Conservation (phyloP, 2,113 vertebrate species). For the Callospermophilus lateralis region DNA sequence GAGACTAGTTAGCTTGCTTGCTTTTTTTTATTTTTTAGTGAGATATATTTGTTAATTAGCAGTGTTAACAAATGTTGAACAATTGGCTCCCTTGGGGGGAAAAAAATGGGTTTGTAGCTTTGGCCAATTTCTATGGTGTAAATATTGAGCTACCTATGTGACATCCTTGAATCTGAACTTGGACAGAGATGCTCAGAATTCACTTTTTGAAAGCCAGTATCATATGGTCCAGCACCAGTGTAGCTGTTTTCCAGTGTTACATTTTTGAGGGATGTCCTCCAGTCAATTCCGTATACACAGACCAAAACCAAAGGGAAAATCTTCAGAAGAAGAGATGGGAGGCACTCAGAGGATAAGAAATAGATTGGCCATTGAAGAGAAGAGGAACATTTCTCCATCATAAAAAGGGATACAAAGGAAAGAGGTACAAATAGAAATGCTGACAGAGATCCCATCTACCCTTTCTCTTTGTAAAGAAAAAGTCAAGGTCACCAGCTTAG, state of each 20-base stretch:
- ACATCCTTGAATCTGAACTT: neutral
- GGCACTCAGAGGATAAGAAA: neutral
- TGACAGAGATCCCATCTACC: neutral
- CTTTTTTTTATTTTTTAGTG: neutral
- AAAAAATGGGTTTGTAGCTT: neutral
- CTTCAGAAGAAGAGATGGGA: neutral
- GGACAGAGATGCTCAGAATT: no score
- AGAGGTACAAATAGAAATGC: neutral
- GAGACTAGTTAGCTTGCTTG: neutral
- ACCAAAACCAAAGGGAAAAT: neutral
- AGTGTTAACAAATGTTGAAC: neutral
- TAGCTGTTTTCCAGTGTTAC: neutral
- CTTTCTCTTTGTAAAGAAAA: constrained; percentile 6
- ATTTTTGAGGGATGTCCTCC: neutral
- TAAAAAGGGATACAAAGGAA: neutral
- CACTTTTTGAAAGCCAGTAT: neutral
- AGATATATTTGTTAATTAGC: neutral
- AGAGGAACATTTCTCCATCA: neutral
- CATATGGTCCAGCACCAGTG: no score
- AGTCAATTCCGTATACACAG: neutral
- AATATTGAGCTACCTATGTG: neutral
- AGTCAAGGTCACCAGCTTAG: neutral
- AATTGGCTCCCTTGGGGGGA: neutral
- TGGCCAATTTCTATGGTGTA: neutral
- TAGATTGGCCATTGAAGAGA: neutral